phyloP scores from a whole-genome alignment of 2,888 invertebrate genomes.

The Eristalis arbustorum region DNA sequence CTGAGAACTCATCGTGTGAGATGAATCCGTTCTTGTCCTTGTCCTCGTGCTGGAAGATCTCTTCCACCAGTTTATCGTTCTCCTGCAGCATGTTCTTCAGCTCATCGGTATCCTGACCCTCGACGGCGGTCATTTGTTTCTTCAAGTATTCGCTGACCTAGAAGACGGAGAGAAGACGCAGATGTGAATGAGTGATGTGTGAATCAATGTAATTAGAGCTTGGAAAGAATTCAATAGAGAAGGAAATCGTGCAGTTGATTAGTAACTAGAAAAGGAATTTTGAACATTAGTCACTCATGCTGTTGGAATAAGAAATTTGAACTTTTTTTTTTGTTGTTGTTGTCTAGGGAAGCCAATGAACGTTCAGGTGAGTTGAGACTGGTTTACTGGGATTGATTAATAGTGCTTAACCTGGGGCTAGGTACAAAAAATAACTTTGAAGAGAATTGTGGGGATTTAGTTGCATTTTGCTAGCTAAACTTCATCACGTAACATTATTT shows the following conservation, averaged over 20 bases:
- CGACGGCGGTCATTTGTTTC: conserved; percentile 93
- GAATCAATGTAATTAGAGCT: conserved; percentile 17
- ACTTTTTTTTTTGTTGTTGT: neutral
- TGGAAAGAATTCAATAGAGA: neutral
- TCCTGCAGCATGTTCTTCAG: conserved; percentile 91
- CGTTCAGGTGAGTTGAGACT: neutral
- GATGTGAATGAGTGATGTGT: conserved; percentile 6
- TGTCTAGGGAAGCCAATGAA: neutral
- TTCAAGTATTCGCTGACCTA: conserved; percentile 95
- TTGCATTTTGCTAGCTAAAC: too few species aligned
- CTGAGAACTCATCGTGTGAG: conserved; percentile 97
- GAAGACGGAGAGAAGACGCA: conserved; percentile 56
- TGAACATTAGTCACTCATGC: conserved; percentile 22
- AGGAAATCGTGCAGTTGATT: conserved; percentile 29
- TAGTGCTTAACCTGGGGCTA: neutral
- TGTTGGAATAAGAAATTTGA: neutral
- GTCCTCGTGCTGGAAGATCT: conserved; percentile 98
- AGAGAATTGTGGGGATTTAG: too few species aligned
- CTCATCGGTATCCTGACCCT: conserved; percentile 88
- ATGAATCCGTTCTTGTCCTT: conserved; percentile 98
- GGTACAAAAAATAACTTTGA: neutral
- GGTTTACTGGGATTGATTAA: neutral
- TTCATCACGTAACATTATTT: too few species aligned
- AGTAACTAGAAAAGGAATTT: conserved; percentile 24
- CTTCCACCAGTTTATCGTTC: conserved; percentile 96